phyloP scores from a whole-genome alignment of 2,113 vertebrate species.

The Geococcyx californianus region DNA sequence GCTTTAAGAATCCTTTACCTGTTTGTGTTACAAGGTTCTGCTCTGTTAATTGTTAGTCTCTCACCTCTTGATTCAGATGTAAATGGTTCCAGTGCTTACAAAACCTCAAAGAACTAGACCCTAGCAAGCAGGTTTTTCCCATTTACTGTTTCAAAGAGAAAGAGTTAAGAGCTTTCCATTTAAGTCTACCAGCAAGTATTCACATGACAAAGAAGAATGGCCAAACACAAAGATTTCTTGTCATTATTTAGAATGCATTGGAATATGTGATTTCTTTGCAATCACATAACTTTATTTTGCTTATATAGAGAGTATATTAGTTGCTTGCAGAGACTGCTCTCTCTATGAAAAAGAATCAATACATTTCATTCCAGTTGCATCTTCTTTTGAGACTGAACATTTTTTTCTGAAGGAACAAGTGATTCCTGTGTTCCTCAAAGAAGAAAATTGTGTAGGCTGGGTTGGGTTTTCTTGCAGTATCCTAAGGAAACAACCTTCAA shows the following conservation, averaged over 20 bases:
- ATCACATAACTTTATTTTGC: neutral
- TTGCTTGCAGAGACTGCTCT: neutral
- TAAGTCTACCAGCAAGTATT: neutral
- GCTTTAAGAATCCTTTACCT: neutral
- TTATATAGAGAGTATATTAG: neutral
- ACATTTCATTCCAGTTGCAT: neutral
- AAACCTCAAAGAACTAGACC: neutral
- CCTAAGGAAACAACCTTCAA: neutral
- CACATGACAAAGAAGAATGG: neutral
- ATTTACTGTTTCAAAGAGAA: neutral
- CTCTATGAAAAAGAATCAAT: neutral
- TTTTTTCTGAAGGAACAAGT: slow-evolving; percentile 2
- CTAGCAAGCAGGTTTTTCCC: neutral
- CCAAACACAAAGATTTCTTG: neutral
- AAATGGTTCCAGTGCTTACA: neutral
- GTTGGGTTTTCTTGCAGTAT: slow-evolving; percentile 19
- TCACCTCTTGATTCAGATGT: neutral
- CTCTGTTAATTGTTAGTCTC: neutral
- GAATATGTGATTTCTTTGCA: neutral
- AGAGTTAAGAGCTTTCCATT: neutral
- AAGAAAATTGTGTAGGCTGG: slow-evolving; percentile 4
- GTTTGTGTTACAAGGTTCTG: neutral
- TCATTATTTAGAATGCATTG: neutral
- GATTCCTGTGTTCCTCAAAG: neutral
- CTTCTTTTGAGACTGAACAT: neutral